These are phyloP conservation scores for Mechanitis messenoides DNA, from an alignment of 2,888 invertebrate genomes.

Conservation along the genomic window DNA sequence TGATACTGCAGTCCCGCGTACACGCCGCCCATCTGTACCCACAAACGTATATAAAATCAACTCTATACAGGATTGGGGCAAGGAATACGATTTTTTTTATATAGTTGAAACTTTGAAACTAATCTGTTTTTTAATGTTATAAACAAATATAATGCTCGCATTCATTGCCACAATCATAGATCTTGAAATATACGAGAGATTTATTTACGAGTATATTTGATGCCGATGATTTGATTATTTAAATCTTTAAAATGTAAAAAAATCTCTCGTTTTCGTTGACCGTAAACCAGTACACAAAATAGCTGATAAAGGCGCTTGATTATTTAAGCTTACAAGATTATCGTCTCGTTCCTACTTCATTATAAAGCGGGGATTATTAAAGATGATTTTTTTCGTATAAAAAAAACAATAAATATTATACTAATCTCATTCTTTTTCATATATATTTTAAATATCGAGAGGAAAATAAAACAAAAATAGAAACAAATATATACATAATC, in stretches of 20 bases:
- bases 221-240: too few species aligned
- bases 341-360: slow-evolving; percentile 40
- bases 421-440: too few species aligned
- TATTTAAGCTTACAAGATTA: slow-evolving; percentile 37
- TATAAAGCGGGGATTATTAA: background rate
- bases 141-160: too few species aligned
- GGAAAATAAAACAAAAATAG: too few species aligned
- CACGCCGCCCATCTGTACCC: slow-evolving; percentile 63
- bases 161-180: too few species aligned
- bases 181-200: too few species aligned
- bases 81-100: too few species aligned
- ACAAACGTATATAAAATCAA: background rate
- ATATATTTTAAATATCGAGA: too few species aligned
- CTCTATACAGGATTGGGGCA: background rate
- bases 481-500: too few species aligned
- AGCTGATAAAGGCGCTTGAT: slow-evolving; percentile 32
- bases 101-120: too few species aligned
- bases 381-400: slow-evolving; percentile 16
- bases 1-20: slow-evolving; percentile 67
- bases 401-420: slow-evolving; percentile 9
- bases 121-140: too few species aligned
- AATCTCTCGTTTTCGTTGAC: slow-evolving; percentile 14
- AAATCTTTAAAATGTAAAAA: slow-evolving; percentile 3
- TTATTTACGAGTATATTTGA: background rate
- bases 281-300: slow-evolving; percentile 35